Base-by-base conservation (phyloP, 2,797 vertebrate genomes). In the Menidia menidia region DNA sequence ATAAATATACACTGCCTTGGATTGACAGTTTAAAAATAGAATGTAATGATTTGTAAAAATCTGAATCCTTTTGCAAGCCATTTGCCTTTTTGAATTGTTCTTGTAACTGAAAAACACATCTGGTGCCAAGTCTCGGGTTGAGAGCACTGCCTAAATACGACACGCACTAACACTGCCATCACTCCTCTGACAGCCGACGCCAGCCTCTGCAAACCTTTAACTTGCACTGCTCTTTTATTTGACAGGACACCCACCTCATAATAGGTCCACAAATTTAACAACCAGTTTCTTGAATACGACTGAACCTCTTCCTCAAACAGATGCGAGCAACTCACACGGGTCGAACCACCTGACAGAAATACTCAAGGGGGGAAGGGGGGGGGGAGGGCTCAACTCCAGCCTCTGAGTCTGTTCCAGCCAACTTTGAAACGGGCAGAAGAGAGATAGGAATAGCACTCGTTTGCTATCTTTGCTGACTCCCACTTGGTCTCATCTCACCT, bases 251-350 rank as follows among this genome's bases (percentile, higher is more conserved):
- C 50, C 25, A 52, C 14, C 25, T 14, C 50, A 13, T 6, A 14
- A 42, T 19, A 5, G 63, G 19, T 35, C 47, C 15, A 18, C 32
- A 48, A 41, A 41, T 73, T 83, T 62, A 62, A 81, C 71, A 82
- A 75, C 64, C 68, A 77, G 61, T 73, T 68, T 75, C 35, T 12
- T 33, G 16, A 31, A 10, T 39, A 71, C 48, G 62, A 63, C 62
- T 65, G 60, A 59, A 25, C 25, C 35, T 53, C 68, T 63, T 61
- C 7, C 41, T 43, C 16, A 41, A 54, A 45, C 6, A 43, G 16
- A 16, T 45, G 14, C 16, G 32, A 39, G 32, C 7, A 48, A 33
- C 41, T 33, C 48, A 30, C 18, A 14, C 4, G 18, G 2, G 48
- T 4, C 18, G 10, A 11, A 18, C 10, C 15, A 35, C 6, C 42